Base-by-base conservation (phyloP, 2,888 invertebrate genomes). In the Erebia aethiops region DNA sequence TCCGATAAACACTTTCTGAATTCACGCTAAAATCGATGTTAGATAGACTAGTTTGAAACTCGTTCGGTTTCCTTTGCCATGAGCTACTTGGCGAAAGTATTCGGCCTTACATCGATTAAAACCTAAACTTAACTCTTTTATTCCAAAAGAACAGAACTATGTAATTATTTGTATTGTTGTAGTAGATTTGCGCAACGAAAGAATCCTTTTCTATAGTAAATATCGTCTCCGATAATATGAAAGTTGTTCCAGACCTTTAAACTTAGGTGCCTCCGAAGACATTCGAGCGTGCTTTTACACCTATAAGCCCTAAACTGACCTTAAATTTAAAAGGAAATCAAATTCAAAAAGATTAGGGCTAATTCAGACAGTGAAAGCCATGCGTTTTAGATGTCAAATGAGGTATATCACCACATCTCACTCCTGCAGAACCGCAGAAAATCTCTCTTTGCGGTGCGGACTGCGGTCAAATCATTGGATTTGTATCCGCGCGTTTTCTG, bases 241-340 rank as follows among this genome's bases (percentile, higher is more conserved):
- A 16, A 54, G 8, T n/a, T 54, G 14, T 26, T 26, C 51, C 35
- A 64, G 54, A 56, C 41, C n/a, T 51, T 60, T 63, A 62, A 66
- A 14, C 26, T 43, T 62, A 67, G 62, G 76, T 77, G 81, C 81
- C 77, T 77, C 77, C 71, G 77, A 77, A 71, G 74, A 80, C 78
- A 79, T 82, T 80, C 78, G 82, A 83, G 80, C 81, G 85, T 57
- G 52, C 67, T 35, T 13, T 82, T 82, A 81, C 73, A 65, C 69
- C 79, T 81, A 83, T 78, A 84, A 83, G 80, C 81, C 80, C 79
- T 67, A 64, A 67, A 65, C 64, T 68, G 67, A 64, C 58, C 72
- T 72, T 72, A 70, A 26, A 72, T 60, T 69, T 70, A 14, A 56
- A 56, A 67, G 70, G 64, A 69, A 63, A 69, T 65, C 69, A 69